A percentile compares a stretch with the other conserved stretches of the same genome.
Evolutionary conservation across 2,797 vertebrate genomes (phyloP).

Genomic region (Protosalanx chinensis): DNA sequence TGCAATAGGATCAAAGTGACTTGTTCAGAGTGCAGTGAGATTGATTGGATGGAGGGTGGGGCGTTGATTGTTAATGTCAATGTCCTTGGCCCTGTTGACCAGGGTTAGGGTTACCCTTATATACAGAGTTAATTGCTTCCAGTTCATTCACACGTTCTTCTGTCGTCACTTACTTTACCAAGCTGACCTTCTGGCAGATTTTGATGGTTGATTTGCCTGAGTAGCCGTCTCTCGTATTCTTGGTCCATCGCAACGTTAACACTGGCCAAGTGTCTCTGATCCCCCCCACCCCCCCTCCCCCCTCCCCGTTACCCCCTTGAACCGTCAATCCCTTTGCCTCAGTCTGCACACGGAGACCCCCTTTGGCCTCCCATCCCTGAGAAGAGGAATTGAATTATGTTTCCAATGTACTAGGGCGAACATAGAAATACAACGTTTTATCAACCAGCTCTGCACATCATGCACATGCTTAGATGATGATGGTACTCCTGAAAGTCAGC

Average conservation of each 20-base stretch:
- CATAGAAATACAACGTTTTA: background rate
- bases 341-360: constrained; percentile 53
- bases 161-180: constrained; percentile 64
- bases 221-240: constrained; percentile 78
- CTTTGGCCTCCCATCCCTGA: constrained; percentile 62
- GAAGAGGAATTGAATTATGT: background rate
- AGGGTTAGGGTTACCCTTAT: background rate
- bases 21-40: too few relatives aligned
- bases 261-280: constrained; percentile 23
- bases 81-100: too few relatives aligned
- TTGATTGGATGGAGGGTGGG: too few relatives aligned
- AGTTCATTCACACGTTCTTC: background rate
- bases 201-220: constrained; percentile 81
- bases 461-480: background rate
- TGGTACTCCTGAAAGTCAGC: background rate
- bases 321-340: constrained; percentile 48
- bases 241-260: constrained; percentile 72
- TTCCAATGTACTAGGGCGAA: background rate
- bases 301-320: constrained; percentile 41
- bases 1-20: too few relatives aligned
- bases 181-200: constrained; percentile 71
- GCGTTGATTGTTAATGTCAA: too few relatives aligned
- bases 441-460: background rate
- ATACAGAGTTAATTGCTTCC: background rate
- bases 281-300: constrained; percentile 23